Evolutionary conservation across 1,140 invertebrate species (phyloP), one percentile per base, ranked within the genome.

Genomic region (Hypothenemus hampei): DNA sequence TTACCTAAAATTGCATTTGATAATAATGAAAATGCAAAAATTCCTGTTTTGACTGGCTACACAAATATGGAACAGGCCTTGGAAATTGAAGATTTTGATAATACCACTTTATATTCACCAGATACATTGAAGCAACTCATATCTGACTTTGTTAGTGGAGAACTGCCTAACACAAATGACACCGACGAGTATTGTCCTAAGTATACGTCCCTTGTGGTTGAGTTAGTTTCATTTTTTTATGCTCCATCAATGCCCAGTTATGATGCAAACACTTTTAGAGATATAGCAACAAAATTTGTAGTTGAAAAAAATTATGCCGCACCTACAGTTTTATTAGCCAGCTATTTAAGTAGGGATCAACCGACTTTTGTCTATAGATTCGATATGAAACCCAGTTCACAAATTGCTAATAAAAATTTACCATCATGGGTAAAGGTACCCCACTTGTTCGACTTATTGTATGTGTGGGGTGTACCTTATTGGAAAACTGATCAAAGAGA

Each of bases 51-150:
- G 40, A 78, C 79, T 3, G 87, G 87, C 1, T 87, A 80, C 50
- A 88, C 86, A 0, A 82, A 86, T 60, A 88, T 88, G 78, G 87
- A 91, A 68, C 84, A 88, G 58, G 82, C 80, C 15, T 65, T 89
- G 4, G 70, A 71, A 7, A 62, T 84, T 1, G 75, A 78, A 20
- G 65, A 78, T 10, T 61, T 83, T 1, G 75, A 79, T 15, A 77
- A 69, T 75, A 1, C 70, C 80, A 51, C 72, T 70, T 57, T 15
- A 2, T 57, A 77, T 29, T 37, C 48, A 10, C 20, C 16, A 3
- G 77, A 82, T 54, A 83, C 83, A 56, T 77, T 68, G 13, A 20
- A 83, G 45, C 65, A 67, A 1, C 76, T 84, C 65, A 77, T 85
- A 10, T 75, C 71, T 11, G 82, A 87, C 64, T 68, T 81, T 4